Evolutionary conservation across 2,113 vertebrate species (phyloP), one percentile per base, ranked within the genome.

Genomic region (Glaucidium brasilianum): DNA sequence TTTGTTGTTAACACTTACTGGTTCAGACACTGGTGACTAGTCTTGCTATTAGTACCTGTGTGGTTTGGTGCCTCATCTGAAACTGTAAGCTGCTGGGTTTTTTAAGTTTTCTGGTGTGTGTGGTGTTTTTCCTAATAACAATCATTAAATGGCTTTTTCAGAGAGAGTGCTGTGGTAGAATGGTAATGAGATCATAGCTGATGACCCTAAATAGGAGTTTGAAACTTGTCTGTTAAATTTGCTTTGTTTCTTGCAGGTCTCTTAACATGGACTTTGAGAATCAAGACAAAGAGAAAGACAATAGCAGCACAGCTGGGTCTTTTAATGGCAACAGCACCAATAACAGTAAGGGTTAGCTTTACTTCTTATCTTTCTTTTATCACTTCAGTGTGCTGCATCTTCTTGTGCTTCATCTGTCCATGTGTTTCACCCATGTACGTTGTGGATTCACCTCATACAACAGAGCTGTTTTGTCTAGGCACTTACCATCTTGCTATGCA

Each of bases 221-320:
- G 34, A 85, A 97, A 77, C 30, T 94, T 86, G 66, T 10, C 60
- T 96, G 45, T 21, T 76, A 21, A 55, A 4, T 84, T 85, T 91
- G 74, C 68, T 85, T 85, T 89, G 72, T 88, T 93, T 72, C 37
- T 63, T 97, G 78, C 98, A 99, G 99, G 97, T 99, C 99, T 96
- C 99, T 99, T 98, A 99, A 99, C 97, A 99, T 99, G 99, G 99
- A 99, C 98, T 99, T 99, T 98, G 99, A 99, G 98, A 99, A 99
- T 98, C 99, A 99, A 98, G 99, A 99, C 95, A 99, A 99, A 93
- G 99, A 99, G 96, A 99, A 99, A 95, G 99, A 99, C 89, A 99
- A 94, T 49, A 99, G 98, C 97, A 98, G 98, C 41, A 30, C 98
- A 10, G 62, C 98, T 78, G 98, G 98, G 84, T 96, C 98, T 82